Evolutionary conservation across 2,797 vertebrate genomes (phyloP), one percentile per base, ranked within the genome.

Genomic region (Caiman crocodilus): DNA sequence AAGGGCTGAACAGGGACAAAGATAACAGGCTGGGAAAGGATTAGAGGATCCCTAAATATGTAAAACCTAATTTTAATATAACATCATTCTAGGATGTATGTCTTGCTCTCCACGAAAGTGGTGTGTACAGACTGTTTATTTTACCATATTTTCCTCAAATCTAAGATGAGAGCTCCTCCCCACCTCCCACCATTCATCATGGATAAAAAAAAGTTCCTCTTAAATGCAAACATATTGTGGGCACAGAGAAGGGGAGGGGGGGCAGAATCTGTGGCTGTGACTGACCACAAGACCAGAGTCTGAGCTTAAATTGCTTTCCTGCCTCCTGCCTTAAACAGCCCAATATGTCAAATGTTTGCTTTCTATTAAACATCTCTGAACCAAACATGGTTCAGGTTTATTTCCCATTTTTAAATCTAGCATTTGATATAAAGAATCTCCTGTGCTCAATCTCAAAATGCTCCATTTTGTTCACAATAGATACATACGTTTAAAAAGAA

Each of bases 381-480:
- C 3, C 50, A 14, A 94, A 81, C 14, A 74, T 4, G 4, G 3
- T 50, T 75, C 26, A n/a, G 89, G 76, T 55, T 25, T 76, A 55
- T 57, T 25, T 73, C 42, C 14, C 42, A 61, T 28, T 5, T 6
- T 64, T 4, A 74, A 89, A 58, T 21, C 25, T 2, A 55, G 32
- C 30, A 82, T 79, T 14, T 73, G 25, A 90, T 89, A 57, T 7
- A 79, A 82, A 4, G 60, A 4, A 79, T 69, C 28, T 65, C 32
- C 32, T 87, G 17, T 7, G 1, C 8, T n/a, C n/a, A n/a, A n/a
- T n/a, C n/a, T n/a, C n/a, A n/a, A 88, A 17, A 65, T 79, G 1
- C 71, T 88, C n/a, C 79, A 10, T 17, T 63, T 13, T 87, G 14
- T 81, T 93, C 61, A 87, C 16, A 94, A 76, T n/a, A 84, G 82